Conservation (phyloP, 2,888 invertebrate genomes). For the Punctoribates punctum region DNA sequence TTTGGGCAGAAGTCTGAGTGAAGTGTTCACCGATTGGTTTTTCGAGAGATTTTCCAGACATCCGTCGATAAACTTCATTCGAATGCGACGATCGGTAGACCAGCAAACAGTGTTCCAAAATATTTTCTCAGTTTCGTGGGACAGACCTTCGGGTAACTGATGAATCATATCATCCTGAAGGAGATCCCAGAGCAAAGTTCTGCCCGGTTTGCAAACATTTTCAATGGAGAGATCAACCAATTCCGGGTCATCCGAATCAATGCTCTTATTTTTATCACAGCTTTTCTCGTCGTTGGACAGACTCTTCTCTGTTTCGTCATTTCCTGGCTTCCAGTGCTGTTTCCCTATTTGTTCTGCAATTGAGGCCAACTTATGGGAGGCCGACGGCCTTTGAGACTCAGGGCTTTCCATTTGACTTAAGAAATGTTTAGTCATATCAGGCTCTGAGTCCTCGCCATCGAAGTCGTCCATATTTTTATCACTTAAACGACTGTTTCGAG, state of each 20-base stretch:
- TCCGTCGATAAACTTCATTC: slow-evolving; percentile 92
- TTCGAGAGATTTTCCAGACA: slow-evolving; percentile 82
- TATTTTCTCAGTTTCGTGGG: slow-evolving; percentile 88
- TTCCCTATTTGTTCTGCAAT: slow-evolving; percentile 13
- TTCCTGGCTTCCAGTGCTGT: not conserved
- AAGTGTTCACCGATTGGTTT: slow-evolving; percentile 84
- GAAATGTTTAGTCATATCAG: slow-evolving; percentile 67
- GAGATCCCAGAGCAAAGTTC: slow-evolving; percentile 88
- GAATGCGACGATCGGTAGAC: slow-evolving; percentile 79
- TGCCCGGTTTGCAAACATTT: slow-evolving; percentile 83
- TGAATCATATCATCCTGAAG: slow-evolving; percentile 85
- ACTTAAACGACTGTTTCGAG: slow-evolving; percentile 84
- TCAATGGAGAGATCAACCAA: slow-evolving; percentile 54
- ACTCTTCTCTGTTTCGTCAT: not conserved
- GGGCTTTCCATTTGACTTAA: slow-evolving; percentile 44
- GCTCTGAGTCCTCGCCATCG: slow-evolving; percentile 82
- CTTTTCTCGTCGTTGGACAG: not conserved
- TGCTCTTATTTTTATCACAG: slow-evolving; percentile 19
- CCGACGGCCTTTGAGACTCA: not conserved
- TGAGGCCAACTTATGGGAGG: slow-evolving; percentile 19
- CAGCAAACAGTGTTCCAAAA: slow-evolving; percentile 82
- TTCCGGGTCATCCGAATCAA: slow-evolving; percentile 43
- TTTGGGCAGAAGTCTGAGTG: slow-evolving; percentile 80
- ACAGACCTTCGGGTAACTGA: slow-evolving; percentile 81
- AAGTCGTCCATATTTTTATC: slow-evolving; percentile 92